Evolutionary conservation across 2,113 vertebrate species (phyloP).

Genomic region (Prunella himalayana): DNA sequence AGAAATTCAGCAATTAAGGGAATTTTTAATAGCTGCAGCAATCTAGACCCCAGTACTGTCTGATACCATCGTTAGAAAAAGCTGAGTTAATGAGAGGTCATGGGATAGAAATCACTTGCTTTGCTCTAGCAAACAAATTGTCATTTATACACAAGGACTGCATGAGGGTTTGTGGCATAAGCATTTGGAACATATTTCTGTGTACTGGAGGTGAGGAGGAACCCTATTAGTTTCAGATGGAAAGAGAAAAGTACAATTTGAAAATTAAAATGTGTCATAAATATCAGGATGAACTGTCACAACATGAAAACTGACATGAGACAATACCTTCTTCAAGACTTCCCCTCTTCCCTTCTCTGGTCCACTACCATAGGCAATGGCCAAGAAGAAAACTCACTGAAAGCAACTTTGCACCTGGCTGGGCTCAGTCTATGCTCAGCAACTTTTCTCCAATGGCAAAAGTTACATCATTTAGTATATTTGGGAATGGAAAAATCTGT

Average conservation of each 20-base stretch:
- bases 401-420: not conserved
- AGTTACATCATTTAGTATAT: not conserved
- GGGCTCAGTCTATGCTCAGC: not conserved
- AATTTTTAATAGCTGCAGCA: not conserved
- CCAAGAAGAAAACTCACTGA: not conserved
- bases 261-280: not conserved
- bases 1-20: not conserved
- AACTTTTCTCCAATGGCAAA: not conserved
- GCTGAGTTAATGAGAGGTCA: not conserved
- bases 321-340: not conserved
- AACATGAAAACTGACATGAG: not conserved
- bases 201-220: accelerated
- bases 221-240: not conserved
- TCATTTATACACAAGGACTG: not conserved
- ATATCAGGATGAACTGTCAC: not conserved
- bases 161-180: not conserved
- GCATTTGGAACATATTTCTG: not conserved
- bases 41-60: not conserved
- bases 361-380: not conserved
- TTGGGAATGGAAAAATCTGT: not conserved
- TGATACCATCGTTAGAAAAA: not conserved
- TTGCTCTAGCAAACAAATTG: not conserved
- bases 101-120: not conserved
- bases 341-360: not conserved
- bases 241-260: not conserved